Evolutionary conservation across 2,797 vertebrate genomes (phyloP), one percentile per base, ranked within the genome.

Genomic region (Potorous gilbertii): DNA sequence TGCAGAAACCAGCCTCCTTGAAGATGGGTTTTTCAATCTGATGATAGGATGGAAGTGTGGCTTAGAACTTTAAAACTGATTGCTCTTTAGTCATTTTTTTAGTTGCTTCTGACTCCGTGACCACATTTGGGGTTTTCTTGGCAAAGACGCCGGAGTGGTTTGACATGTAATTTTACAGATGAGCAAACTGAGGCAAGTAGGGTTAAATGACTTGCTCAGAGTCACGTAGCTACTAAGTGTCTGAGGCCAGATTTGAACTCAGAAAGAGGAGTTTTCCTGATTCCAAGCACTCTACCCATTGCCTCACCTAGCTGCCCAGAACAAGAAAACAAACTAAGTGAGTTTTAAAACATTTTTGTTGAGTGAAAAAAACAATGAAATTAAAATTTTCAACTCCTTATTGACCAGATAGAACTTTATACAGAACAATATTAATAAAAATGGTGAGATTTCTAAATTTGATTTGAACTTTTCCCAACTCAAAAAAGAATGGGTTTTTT

Each of bases 1-100:
- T 28, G 55, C 56, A 94, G 54, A 91, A 92, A 55, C 56, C 31
- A 34, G 31, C 29, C 13, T 66, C 59, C 14, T 40, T 24, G 4
- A 50, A 93, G 62, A 94, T 55, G 31, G 14, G 50, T 8, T 13
- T 50, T 21, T 28, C n/a, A 18, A 2, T 55, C 91, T 96, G 95
- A 56, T 96, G 93, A 95, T 4, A 27, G 40, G 31, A 91, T 52
- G 55, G 95, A 59, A 66, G 27, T 40, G 87, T 74, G 18, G 81
- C 92, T 56, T 94, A 87, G 50, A 50, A 94, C 92, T 92, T 95
- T 54, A 54, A 92, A 59, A 66, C 55, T 6, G 55, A 28, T 28
- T 28, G 27, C 24, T 57, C 6, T 57, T 57, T 9, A 28, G 56
- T 28, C 27, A 57, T 57, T 57, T 57, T 50, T 57, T 57, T 21